A percentile compares a stretch with the other conserved stretches of the same genome.
Conservation (phyloP, 2,888 invertebrate genomes). For the Acanthacorydalis orientalis region DNA sequence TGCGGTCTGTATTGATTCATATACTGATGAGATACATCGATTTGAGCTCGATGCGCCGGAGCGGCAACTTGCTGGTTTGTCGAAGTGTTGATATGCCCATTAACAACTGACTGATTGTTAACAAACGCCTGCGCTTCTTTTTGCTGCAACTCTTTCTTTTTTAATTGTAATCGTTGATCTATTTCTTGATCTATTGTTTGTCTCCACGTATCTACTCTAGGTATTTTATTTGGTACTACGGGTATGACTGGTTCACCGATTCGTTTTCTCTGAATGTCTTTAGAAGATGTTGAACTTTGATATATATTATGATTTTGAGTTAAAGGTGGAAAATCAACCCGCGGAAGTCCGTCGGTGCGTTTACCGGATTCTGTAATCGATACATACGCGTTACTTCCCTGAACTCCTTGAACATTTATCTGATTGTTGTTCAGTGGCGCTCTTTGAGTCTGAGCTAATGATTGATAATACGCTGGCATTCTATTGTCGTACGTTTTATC, state of each 20-base stretch:
- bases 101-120: background rate
- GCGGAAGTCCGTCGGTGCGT: slow-evolving; percentile 13
- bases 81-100: slow-evolving; percentile 9
- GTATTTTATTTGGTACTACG: slow-evolving; percentile 27
- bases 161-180: slow-evolving; percentile 31
- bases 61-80: slow-evolving; percentile 21
- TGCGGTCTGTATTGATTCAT: too few relatives aligned
- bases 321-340: slow-evolving; percentile 17
- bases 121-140: slow-evolving; percentile 12
- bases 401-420: too few relatives aligned
- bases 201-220: slow-evolving; percentile 33
- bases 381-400: too few relatives aligned
- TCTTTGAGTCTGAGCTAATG: slow-evolving; percentile 10
- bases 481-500: slow-evolving; percentile 4
- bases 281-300: slow-evolving; percentile 4
- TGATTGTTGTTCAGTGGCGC: background rate
- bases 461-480: slow-evolving; percentile 6
- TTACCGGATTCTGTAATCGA: slow-evolving; percentile 7
- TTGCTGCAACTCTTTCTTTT: slow-evolving; percentile 12
- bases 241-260: slow-evolving; percentile 16
- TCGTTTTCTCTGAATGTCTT: slow-evolving; percentile 20
- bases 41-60: slow-evolving; percentile 6
- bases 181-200: slow-evolving; percentile 35
- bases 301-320: slow-evolving; percentile 10
- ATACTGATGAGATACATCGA: slow-evolving; percentile 15